Conservation (phyloP, 2,113 vertebrate genomes). For the Arenaria interpres region DNA sequence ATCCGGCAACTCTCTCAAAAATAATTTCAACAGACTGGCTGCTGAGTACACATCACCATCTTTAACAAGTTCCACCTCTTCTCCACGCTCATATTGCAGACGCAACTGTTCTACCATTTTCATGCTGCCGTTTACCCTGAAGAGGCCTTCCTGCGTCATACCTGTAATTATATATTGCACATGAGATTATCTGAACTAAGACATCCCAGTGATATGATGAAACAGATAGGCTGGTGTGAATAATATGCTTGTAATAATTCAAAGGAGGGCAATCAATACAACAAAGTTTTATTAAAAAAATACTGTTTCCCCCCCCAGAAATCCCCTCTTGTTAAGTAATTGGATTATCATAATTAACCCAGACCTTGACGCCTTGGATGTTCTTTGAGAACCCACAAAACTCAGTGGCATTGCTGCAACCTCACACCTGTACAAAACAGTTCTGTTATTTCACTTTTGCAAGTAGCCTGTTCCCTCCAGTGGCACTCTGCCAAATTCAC, state of each 20-base stretch:
- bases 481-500: neutral
- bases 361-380: neutral
- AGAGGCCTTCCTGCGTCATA: constrained; percentile 90
- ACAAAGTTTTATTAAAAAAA: neutral
- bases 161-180: constrained; percentile 70
- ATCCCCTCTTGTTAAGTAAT: neutral
- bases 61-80: constrained; percentile 74
- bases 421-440: neutral
- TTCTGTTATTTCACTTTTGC: neutral
- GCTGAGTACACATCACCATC: constrained; percentile 82
- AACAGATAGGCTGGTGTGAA: neutral
- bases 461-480: neutral
- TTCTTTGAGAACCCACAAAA: neutral
- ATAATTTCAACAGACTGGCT: constrained; percentile 90
- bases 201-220: neutral
- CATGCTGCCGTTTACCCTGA: constrained; percentile 88
- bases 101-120: constrained; percentile 85
- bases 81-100: constrained; percentile 79
- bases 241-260: neutral
- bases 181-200: neutral
- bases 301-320: neutral
- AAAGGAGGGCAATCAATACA: neutral
- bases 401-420: neutral
- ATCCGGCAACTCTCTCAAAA: constrained; percentile 87
- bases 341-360: neutral